Evolutionary conservation across 2,113 vertebrate genomes (phyloP), one percentile per base, ranked within the genome.

Genomic region (Zosterops japonicus): DNA sequence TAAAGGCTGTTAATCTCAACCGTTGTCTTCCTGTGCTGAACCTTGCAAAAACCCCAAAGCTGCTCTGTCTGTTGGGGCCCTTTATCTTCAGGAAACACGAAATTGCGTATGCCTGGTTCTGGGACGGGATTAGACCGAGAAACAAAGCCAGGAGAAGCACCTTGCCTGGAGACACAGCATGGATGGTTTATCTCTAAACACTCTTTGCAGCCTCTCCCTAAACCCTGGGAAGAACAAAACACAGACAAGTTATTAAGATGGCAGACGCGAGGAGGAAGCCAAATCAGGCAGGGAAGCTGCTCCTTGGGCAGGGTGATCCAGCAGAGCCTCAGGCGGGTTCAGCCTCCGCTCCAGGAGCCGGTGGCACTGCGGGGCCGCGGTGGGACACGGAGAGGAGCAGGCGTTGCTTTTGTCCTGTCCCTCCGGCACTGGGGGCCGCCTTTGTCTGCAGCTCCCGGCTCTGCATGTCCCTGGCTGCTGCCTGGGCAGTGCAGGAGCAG

Each of bases 71-170:
- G 92, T 71, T 90, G 90, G 68, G n/a, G 79, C 79, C 71, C 92
- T 95, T 96, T 96, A 96, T 97, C 95, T 94, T 84, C 96, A 96
- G 95, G 94, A 96, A 97, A 89, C 94, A 94, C 1, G 10, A 83
- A 87, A 83, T 90, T 10, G 2, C 13, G 1, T 12, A 31, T 65
- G 94, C 71, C 44, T 68, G 65, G 39, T 71, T 78, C 92, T 94
- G 87, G 88, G 92, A 87, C 5, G 1, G 90, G 88, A 71, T 93
- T 93, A 15, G 36, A 29, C 17, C 4, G 5, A 83, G 79, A 49
- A 81, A 94, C 94, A 96, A 94, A 96, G 94, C 90, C 4, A 8
- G 68, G 83, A 97, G 94, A 94, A 95, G 72, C 86, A 89, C 92
- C 80, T 94, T 75, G 94, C 88, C 86, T 72, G 72, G 69, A 90